Evolutionary conservation across 2,797 vertebrate species (phyloP).

Genomic region (Sarcophilus harrisii): DNA sequence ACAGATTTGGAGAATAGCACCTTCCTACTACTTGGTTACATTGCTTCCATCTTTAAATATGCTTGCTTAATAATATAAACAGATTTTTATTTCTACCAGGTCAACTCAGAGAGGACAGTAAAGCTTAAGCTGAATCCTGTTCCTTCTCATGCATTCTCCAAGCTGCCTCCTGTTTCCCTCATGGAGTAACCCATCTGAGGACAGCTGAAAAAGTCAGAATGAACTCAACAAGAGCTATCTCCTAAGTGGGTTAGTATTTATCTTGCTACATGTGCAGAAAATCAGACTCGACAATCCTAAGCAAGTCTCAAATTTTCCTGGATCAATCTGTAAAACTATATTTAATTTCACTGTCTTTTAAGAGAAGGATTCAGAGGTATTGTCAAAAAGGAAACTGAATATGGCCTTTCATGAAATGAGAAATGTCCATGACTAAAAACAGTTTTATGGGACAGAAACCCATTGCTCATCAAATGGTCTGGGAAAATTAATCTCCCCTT

Average conservation of each 20-base stretch:
- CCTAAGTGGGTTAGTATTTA: background rate
- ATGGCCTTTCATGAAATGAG: background rate
- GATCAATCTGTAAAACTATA: background rate
- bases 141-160: background rate
- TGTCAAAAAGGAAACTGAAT: background rate
- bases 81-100: background rate
- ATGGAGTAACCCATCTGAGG: background rate
- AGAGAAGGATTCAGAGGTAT: slow-evolving; percentile 52
- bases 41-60: background rate
- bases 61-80: background rate
- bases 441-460: background rate
- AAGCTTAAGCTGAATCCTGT: background rate
- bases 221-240: background rate
- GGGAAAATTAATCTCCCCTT: background rate
- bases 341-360: background rate
- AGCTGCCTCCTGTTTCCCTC: background rate
- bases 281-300: background rate
- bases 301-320: background rate
- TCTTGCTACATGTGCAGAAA: background rate
- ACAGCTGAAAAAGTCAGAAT: background rate
- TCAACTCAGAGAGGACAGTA: background rate
- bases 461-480: background rate
- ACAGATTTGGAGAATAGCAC: background rate
- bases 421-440: background rate
- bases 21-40: background rate